phyloP scores from a whole-genome alignment of 2,797 vertebrate species.

The Tragelaphus oryx region DNA sequence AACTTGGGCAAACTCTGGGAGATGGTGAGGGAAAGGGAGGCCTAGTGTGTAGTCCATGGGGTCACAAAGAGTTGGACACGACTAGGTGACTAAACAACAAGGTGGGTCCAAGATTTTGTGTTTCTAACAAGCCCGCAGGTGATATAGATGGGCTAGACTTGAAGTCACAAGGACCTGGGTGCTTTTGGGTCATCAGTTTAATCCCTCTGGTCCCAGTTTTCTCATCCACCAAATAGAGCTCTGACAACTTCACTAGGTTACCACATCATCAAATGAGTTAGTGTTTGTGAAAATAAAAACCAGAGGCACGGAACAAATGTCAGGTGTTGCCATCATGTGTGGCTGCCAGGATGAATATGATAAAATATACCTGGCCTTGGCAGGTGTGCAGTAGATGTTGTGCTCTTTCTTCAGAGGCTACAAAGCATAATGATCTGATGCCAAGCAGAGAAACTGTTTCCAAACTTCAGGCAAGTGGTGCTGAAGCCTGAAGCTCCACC shows the following conservation, averaged over 20 bases:
- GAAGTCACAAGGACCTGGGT: not conserved
- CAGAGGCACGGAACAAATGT: not conserved
- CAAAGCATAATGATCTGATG: too few relatives aligned
- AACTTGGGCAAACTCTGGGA: not conserved
- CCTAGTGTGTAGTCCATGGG: not conserved
- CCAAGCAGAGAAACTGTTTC: not conserved
- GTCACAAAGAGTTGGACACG: not conserved
- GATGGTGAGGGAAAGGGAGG: not conserved
- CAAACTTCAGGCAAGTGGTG: not conserved
- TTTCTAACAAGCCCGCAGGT: not conserved
- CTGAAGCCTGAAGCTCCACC: not conserved
- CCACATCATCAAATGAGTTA: not conserved
- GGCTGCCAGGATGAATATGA: not conserved
- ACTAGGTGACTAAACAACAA: not conserved
- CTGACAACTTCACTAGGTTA: not conserved
- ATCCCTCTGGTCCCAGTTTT: not conserved
- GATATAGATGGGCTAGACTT: not conserved
- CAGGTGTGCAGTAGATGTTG: not conserved
- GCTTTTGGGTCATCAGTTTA: not conserved
- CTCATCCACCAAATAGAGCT: not conserved
- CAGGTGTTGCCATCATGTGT: not conserved
- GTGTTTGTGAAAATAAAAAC: not conserved
- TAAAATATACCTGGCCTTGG: not conserved
- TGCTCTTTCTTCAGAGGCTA: too few relatives aligned
- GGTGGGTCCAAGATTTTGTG: not conserved